These are phyloP conservation scores for Lucifuga dentata DNA, from an alignment of 2,113 vertebrate species.

Conservation along the genomic window DNA sequence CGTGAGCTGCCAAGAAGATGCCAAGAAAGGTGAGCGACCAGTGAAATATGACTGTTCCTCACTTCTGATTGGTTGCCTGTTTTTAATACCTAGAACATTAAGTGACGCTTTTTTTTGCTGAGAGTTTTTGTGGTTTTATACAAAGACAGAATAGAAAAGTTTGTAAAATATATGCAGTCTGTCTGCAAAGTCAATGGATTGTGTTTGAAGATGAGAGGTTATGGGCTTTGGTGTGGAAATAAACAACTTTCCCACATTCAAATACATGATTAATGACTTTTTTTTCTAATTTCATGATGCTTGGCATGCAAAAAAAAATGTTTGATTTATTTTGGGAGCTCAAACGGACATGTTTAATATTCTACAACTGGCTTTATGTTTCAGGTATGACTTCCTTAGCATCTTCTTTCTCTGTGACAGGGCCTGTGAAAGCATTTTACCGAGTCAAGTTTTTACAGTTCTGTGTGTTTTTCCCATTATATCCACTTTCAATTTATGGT, in stretches of 20 bases:
- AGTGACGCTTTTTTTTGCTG: not conserved
- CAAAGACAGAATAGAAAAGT: not conserved
- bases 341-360: too few species aligned
- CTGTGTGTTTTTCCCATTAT: slow-evolving; percentile 40
- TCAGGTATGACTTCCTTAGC: not conserved
- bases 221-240: too few species aligned
- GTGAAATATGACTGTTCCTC: not conserved
- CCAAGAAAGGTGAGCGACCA: slow-evolving; percentile 70
- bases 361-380: not conserved
- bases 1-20: slow-evolving; percentile 73
- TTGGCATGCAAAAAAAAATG: too few species aligned
- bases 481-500: not conserved
- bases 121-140: not conserved
- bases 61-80: slow-evolving; percentile 11
- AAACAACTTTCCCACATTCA: too few species aligned
- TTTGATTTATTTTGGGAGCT: too few species aligned
- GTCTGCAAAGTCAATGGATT: not conserved
- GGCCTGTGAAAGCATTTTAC: slow-evolving; percentile 24
- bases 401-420: not conserved
- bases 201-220: too few species aligned
- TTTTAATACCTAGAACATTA: too few species aligned
- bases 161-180: not conserved
- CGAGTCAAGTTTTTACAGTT: not conserved
- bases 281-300: too few species aligned
- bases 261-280: too few species aligned